phyloP scores from a whole-genome alignment of 2,888 invertebrate genomes.

The Octonoba sinensis region DNA sequence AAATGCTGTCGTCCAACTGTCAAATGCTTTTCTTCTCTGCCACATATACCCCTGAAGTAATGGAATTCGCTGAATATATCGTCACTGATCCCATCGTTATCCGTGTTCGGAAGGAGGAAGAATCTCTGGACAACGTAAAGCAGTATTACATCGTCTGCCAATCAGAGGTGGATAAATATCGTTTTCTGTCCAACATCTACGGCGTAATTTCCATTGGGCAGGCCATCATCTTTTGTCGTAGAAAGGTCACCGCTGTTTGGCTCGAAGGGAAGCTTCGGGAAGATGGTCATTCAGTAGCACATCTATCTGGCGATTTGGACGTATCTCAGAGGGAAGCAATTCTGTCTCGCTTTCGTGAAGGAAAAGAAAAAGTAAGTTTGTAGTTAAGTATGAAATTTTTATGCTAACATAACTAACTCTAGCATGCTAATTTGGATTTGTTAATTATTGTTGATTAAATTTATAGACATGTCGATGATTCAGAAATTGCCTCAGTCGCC shows the following conservation, averaged over 20 bases:
- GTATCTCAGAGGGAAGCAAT: constrained; percentile 93
- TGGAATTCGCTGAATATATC: constrained; percentile 96
- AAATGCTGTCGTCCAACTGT: constrained; percentile 80
- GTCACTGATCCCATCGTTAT: constrained; percentile 86
- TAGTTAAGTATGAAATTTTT: no score
- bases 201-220: constrained; percentile 96
- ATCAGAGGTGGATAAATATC: constrained; percentile 88
- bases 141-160: constrained; percentile 92
- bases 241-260: constrained; percentile 74
- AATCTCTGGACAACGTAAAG: constrained; percentile 94
- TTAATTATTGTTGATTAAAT: no score
- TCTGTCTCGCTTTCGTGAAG: constrained; percentile 90
- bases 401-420: no score
- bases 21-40: constrained; percentile 99
- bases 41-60: constrained; percentile 92
- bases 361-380: constrained; percentile 88
- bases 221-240: constrained; percentile 92
- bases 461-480: no score
- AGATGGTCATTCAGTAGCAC: constrained; percentile 94
- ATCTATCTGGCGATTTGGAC: constrained; percentile 91
- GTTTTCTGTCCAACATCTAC: constrained; percentile 94
- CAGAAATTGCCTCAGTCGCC: no score
- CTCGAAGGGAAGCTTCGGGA: constrained; percentile 80
- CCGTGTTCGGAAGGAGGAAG: constrained; percentile 83
- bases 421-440: no score